Percentiles rank a stretch among this genome's conserved stretches.
Evolutionary conservation across 2,113 vertebrate genomes (phyloP).

Genomic region (Piprites chloris): DNA sequence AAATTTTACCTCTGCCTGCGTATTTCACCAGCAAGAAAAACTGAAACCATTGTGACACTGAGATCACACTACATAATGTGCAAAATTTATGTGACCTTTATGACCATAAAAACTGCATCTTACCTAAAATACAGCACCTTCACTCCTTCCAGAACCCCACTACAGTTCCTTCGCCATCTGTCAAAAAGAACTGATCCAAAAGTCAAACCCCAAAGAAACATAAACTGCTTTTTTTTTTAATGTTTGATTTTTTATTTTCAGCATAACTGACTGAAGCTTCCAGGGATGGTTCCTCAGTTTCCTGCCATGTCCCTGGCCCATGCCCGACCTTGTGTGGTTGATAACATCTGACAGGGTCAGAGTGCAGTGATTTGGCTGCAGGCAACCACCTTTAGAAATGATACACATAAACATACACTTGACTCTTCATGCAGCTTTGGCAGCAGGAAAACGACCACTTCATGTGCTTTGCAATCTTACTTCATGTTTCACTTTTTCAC

Average conservation of each 20-base stretch:
- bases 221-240: not conserved
- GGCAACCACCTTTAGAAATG: not conserved
- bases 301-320: not conserved
- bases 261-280: not conserved
- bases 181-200: not conserved
- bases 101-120: not conserved
- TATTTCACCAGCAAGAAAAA: not conserved
- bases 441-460: not conserved
- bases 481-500: not conserved
- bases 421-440: not conserved
- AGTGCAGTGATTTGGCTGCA: not conserved
- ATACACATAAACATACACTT: not conserved
- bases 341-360: not conserved
- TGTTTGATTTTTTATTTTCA: not conserved
- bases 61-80: not conserved
- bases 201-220: not conserved
- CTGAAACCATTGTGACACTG: not conserved
- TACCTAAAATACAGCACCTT: not conserved
- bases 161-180: not conserved
- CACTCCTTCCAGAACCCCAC: not conserved
- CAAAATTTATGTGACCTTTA: not conserved
- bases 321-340: not conserved
- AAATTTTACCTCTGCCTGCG: not conserved
- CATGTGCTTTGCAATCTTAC: not conserved
- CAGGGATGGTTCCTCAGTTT: not conserved